Evolutionary conservation across 2,113 vertebrate genomes (phyloP), one percentile per base, ranked within the genome.

Genomic region (Amphiprion ocellaris): DNA sequence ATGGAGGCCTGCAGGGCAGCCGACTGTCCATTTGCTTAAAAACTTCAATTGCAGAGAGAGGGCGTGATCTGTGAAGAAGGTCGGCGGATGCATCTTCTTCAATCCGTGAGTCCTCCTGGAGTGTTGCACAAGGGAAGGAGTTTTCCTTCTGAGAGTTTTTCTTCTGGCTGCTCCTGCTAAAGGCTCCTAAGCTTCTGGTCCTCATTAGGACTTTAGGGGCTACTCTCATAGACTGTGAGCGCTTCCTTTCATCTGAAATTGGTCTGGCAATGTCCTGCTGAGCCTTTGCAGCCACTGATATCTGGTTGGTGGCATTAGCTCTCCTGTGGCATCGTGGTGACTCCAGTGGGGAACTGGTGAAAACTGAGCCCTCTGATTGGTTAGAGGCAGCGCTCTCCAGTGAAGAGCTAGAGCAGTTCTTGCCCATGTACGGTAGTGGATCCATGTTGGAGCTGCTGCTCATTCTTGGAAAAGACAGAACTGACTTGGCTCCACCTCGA

Each of bases 11-110:
- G 49, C 94, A 90, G 2, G 96, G 94, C 39, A 90, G 90, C 73
- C 28, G 93, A 80, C 93, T 94, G 81, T 97, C 97, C 49, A 95
- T 93, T 1, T 91, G 90, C 69, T 90, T 94, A 84, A 98, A 97
- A 9, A 97, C 94, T 24, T 97, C 96, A 4, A 96, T 94, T 16
- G 91, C 95, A 0, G 96, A 98, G 73, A 94, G 90, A 24, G 95
- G 90, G 3, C 90, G 88, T 4, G 79, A 62, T 4, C 87, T 93
- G 3, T 37, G 85, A 61, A 74, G 52, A 1, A 53, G 69, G 58
- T 92, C 90, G 0, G 70, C 54, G 0, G 47, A 47, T 17, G 62
- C 10, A 15, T 92, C 86, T 1, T 80, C 78, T 79, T 92, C 85
- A 3, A 83, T 94, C 49, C 53, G 69, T 9, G 77, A 93, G 80